These are phyloP conservation scores for Rotaria magnacalcarata DNA, from an alignment of 2,888 invertebrate species.

Conservation along the genomic window DNA sequence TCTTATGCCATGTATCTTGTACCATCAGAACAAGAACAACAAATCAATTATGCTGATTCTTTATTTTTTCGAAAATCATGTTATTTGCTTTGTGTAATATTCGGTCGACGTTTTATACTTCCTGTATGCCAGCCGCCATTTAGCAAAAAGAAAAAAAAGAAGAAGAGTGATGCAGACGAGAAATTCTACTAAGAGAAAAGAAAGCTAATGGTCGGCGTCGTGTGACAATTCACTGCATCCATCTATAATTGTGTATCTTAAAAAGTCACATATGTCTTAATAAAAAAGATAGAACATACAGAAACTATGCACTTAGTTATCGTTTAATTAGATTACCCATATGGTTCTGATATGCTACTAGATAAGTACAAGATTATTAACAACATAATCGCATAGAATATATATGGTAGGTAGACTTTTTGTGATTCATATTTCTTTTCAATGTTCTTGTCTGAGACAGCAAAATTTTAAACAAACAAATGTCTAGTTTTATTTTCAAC, in stretches of 20 bases:
- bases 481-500: not conserved
- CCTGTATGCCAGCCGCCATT: not conserved
- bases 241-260: not conserved
- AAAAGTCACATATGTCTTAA: not conserved
- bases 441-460: not conserved
- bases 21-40: not conserved
- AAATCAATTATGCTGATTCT: conserved; percentile 25
- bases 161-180: not conserved
- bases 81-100: conserved; percentile 1
- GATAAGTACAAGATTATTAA: not conserved
- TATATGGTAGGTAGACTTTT: not conserved
- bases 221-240: not conserved
- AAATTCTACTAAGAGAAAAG: not conserved
- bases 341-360: not conserved
- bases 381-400: not conserved
- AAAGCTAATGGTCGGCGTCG: not conserved
- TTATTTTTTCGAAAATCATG: conserved; percentile 15
- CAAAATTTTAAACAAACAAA: not conserved
- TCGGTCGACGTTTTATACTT: not conserved
- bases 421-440: not conserved
- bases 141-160: not conserved
- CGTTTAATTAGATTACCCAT: not conserved
- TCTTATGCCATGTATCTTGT: not conserved
- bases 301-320: not conserved
- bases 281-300: not conserved